phyloP scores from a whole-genome alignment of 2,797 vertebrate genomes.

The Aeoliscus strigatus region DNA sequence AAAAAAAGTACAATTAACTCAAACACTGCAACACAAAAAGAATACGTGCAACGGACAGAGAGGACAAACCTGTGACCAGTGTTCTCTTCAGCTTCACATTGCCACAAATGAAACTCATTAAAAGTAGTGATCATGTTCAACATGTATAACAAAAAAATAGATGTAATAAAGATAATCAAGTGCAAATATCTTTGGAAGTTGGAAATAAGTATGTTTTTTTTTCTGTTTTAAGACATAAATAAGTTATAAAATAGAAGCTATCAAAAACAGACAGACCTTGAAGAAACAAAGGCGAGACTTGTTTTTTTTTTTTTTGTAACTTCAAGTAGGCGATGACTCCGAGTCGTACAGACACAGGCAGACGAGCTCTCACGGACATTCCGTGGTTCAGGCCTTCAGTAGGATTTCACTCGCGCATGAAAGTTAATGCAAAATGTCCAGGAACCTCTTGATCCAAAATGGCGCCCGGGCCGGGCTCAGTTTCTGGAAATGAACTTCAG shows the following conservation, averaged over 20 bases:
- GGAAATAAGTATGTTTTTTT: conserved; percentile 81
- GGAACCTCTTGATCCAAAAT: conserved; percentile 29
- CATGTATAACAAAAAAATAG: conserved; percentile 29
- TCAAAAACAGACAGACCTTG: conserved; percentile 62
- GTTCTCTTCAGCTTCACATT: conserved; percentile 78
- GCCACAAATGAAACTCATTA: conserved; percentile 48
- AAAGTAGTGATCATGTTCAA: conserved; percentile 60
- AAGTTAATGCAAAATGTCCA: conserved; percentile 6
- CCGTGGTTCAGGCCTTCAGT: conserved; percentile 31
- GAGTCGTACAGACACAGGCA: conserved; percentile 33
- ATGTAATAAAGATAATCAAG: conserved; percentile 74
- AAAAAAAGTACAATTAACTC: conserved; percentile 56
- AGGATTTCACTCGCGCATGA: conserved; percentile 13
- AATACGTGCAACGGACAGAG: conserved; percentile 66
- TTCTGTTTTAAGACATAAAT: conserved; percentile 78
- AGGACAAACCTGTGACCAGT: conserved; percentile 73
- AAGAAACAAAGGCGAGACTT: conserved; percentile 83
- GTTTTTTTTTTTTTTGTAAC: conserved; percentile 46
- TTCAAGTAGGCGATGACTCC: conserved; percentile 86
- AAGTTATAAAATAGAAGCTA: conserved; percentile 77
- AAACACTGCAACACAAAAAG: conserved; percentile 85
- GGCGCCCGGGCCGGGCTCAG: conserved; percentile 13
- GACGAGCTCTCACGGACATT: conserved; percentile 25
- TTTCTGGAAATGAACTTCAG: conserved; percentile 17
- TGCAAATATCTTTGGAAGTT: conserved; percentile 99